These are phyloP conservation scores for Temnothorax nylanderi DNA, from an alignment of 1,140 invertebrate species.

Conservation along the genomic window DNA sequence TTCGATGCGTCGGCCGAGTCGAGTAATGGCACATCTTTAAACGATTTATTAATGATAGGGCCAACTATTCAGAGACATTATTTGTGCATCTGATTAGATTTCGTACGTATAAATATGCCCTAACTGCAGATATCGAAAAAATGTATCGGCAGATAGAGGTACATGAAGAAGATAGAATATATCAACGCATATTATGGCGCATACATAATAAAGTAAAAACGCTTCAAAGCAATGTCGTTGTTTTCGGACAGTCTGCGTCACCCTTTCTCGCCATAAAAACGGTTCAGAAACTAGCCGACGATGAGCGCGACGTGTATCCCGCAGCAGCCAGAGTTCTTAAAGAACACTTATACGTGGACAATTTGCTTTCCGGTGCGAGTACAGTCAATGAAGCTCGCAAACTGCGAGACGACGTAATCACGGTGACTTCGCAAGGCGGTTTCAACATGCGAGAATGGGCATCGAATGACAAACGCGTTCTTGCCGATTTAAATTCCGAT, in stretches of 20 bases:
- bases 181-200: slow-evolving; percentile 31
- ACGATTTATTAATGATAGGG: neutral
- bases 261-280: neutral
- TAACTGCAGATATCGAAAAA: slow-evolving; percentile 2
- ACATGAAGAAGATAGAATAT: neutral
- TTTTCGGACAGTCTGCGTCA: neutral
- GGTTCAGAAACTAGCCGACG: neutral
- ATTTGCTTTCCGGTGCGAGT: neutral
- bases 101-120: neutral
- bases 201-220: neutral
- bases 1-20: slow-evolving; percentile 15
- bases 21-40: neutral
- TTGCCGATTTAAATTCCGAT: neutral
- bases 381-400: neutral
- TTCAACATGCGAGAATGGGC: slow-evolving; percentile 4
- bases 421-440: neutral
- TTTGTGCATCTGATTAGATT: slow-evolving; percentile 12
- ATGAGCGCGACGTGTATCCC: neutral
- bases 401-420: neutral
- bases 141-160: slow-evolving; percentile 37
- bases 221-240: too few relatives aligned
- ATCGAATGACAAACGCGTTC: neutral
- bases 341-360: slow-evolving; percentile 22
- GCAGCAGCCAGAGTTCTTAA: neutral
- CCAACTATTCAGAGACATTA: slow-evolving; percentile 34